Percentiles rank a stretch among this genome's conserved stretches.
Conservation (phyloP, 2,888 invertebrate species). For the Meloe dianella region DNA sequence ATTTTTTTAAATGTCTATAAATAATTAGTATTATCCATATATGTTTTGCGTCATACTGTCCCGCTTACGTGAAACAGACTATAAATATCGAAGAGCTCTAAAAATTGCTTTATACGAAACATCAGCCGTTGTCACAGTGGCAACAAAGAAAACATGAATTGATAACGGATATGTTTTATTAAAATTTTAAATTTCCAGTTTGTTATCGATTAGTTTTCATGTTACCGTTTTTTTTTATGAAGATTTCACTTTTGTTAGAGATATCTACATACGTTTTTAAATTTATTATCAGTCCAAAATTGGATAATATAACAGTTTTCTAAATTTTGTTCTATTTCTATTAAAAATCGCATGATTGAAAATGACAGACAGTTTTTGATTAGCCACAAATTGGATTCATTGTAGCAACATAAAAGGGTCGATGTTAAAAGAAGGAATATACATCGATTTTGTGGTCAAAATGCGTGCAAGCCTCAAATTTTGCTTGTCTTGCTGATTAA, state of each 20-base stretch:
- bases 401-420: constrained; percentile 36
- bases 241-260: no score
- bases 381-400: constrained; percentile 52
- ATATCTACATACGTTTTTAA: neutral
- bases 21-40: no score
- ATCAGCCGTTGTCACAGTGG: neutral
- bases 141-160: neutral
- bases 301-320: neutral
- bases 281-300: neutral
- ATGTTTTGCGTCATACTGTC: no score
- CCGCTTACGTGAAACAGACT: neutral
- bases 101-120: neutral
- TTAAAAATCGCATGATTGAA: constrained; percentile 46
- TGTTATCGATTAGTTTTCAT: neutral
- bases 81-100: neutral
- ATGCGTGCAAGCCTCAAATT: constrained; percentile 41
- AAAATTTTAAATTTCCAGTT: neutral
- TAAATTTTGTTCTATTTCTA: neutral
- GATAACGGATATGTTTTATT: neutral
- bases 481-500: constrained; percentile 37
- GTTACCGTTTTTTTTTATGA: no score
- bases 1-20: no score
- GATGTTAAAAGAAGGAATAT: constrained; percentile 18
- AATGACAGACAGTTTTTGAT: constrained; percentile 54
- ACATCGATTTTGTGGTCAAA: constrained; percentile 44